Evolutionary conservation across 2,888 invertebrate genomes (phyloP), one percentile per base, ranked within the genome.

Genomic region (Chelonus formosanus): DNA sequence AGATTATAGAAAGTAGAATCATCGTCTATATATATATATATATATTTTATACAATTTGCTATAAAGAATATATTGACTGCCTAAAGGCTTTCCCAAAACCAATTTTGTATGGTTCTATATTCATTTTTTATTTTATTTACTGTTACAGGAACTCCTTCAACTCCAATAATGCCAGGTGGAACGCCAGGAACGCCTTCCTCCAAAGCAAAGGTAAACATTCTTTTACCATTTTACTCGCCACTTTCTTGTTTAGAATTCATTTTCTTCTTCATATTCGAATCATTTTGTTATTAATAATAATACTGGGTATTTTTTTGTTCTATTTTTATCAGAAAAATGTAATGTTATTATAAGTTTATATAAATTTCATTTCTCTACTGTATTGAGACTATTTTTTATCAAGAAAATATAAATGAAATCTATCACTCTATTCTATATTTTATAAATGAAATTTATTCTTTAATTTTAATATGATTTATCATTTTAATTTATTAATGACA

Each of bases 171-270:
- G 91, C 91, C 91, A 73, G 91, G 91, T 78, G 92, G 91, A 75
- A 89, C 89, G 75, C 93, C 93, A 75, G 92, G 94, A 74, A 93
- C 94, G 63, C 94, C 94, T 71, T 91, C 92, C 74, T 89, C 92
- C 73, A 94, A 93, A 86, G 89, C 90, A 77, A 94, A 93, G 89
- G 92, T 91, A 84, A 36, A 57, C 55, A 55, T 59, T 36, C 8
- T 47, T 62, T 20, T 36, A 7, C 31, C 31, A 60, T 53, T 10
- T 43, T 50, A 48, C 78, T 64, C 57, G 35, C 40, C 3, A 47
- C 8, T n/a, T 35, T 45, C 36, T 40, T 40, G 6, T 4, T 4
- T 40, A 6, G 6, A 40, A 40, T 40, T 40, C 6, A 48, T 34
- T 34, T 47, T 31, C 6, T 35, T 43, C 43, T 48, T 59, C 54